These are phyloP conservation scores for Sebastes fasciatus DNA, from an alignment of 2,113 vertebrate genomes.

Conservation along the genomic window DNA sequence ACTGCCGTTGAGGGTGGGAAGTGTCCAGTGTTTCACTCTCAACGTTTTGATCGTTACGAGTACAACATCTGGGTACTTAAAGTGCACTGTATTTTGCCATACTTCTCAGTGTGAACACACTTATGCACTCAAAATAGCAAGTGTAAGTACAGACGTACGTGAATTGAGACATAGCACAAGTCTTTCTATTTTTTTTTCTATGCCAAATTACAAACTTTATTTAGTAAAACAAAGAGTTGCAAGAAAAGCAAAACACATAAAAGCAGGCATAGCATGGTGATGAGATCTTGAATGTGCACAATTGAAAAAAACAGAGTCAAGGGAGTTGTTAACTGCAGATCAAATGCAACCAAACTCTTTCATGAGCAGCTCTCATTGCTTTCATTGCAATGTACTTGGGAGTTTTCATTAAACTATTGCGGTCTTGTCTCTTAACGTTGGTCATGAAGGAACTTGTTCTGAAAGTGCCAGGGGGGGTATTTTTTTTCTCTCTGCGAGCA, in stretches of 20 bases:
- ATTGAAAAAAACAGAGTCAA: conserved; percentile 1
- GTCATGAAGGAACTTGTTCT: conserved; percentile 74
- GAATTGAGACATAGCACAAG: too few relatives aligned
- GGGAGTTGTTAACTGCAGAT: background rate
- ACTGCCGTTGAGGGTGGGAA: too few relatives aligned
- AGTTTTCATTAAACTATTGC: conserved; percentile 48
- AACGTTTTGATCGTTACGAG: too few relatives aligned
- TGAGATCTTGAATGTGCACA: background rate
- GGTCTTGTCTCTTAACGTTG: conserved; percentile 25
- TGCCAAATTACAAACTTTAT: background rate
- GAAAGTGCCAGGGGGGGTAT: conserved; percentile 49
- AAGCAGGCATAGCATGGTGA: background rate
- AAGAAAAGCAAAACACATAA: conserved; percentile 10
- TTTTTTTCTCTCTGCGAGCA: conserved; percentile 40
- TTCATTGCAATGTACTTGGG: conserved; percentile 1
- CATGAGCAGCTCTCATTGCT: background rate
- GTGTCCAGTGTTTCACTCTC: too few relatives aligned
- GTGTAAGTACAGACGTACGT: too few relatives aligned
- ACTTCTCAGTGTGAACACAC: too few relatives aligned
- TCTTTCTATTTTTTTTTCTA: background rate
- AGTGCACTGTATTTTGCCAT: too few relatives aligned
- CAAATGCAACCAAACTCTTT: conserved; percentile 17
- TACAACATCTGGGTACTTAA: too few relatives aligned
- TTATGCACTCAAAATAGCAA: too few relatives aligned
- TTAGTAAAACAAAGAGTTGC: background rate